A percentile compares a stretch with the other conserved stretches of the same genome.
Evolutionary conservation across 2,888 invertebrate species (phyloP).

Genomic region (Dastarcus helophoroides): DNA sequence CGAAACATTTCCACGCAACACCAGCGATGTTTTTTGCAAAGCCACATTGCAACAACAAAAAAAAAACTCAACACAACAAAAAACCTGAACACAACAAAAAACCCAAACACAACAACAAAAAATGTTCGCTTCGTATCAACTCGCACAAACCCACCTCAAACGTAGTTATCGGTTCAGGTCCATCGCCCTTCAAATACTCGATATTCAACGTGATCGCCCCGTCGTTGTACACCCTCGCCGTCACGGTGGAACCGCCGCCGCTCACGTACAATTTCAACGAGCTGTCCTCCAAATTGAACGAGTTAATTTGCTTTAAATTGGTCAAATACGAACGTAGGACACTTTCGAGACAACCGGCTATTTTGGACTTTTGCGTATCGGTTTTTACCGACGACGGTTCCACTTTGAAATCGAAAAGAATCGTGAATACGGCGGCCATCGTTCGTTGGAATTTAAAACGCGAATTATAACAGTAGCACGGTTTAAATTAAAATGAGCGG

Average conservation of each 20-base stretch:
- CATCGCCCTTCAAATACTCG: constrained; percentile 68
- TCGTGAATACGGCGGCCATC: too few species aligned
- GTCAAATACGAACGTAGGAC: constrained; percentile 61
- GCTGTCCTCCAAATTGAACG: constrained; percentile 57
- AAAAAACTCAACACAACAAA: not conserved
- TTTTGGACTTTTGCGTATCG: constrained; percentile 50
- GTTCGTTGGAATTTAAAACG: too few species aligned
- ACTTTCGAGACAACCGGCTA: constrained; percentile 56
- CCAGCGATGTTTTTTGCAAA: too few species aligned
- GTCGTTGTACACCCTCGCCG: constrained; percentile 59
- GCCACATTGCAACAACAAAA: not conserved
- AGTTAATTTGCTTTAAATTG: constrained; percentile 56
- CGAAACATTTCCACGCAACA: too few species aligned
- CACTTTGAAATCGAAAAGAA: constrained; percentile 68
- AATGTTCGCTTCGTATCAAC: not conserved
- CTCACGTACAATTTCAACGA: constrained; percentile 59
- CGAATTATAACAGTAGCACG: too few species aligned
- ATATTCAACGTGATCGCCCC: constrained; percentile 72
- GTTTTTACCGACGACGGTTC: constrained; percentile 57
- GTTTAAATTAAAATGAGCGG: too few species aligned
- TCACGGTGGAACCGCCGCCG: constrained; percentile 57
- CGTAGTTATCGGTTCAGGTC: constrained; percentile 58
- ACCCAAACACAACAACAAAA: constrained; percentile 4
- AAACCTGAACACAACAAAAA: not conserved
- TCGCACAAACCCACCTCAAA: constrained; percentile 54